phyloP scores from a whole-genome alignment of 1,140 invertebrate species.

The Myzus persicae region DNA sequence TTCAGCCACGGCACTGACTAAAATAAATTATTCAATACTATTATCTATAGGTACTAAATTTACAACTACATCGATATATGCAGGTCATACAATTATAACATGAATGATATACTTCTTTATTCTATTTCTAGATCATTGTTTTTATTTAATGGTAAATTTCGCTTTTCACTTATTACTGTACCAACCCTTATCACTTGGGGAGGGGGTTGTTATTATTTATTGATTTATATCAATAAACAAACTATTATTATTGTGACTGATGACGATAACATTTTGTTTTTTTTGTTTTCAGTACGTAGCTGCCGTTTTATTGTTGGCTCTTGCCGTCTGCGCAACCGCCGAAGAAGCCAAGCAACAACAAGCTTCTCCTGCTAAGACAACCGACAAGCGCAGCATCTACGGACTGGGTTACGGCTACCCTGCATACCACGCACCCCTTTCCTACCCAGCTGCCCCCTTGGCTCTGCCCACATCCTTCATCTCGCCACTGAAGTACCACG shows the following conservation, averaged over 20 bases:
- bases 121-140: too few species aligned
- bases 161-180: too few species aligned
- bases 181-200: too few species aligned
- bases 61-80: background rate
- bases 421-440: background rate
- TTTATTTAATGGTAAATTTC: too few species aligned
- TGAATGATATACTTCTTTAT: too few species aligned
- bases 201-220: too few species aligned
- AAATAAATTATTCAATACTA: background rate
- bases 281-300: conserved; percentile 34
- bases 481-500: conserved; percentile 45
- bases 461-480: background rate
- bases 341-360: conserved; percentile 28
- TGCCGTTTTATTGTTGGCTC: background rate
- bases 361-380: background rate
- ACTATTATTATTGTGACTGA: background rate
- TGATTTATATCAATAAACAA: too few species aligned
- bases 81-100: background rate
- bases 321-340: background rate
- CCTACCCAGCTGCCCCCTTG: conserved; percentile 38
- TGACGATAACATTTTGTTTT: background rate
- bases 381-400: conserved; percentile 34
- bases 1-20: background rate
- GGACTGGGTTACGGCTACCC: conserved; percentile 40
- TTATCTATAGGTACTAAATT: background rate